Percentiles rank a stretch among this genome's conserved stretches.
Conservation (phyloP, 2,888 invertebrate genomes). For the Eudemis profundana region DNA sequence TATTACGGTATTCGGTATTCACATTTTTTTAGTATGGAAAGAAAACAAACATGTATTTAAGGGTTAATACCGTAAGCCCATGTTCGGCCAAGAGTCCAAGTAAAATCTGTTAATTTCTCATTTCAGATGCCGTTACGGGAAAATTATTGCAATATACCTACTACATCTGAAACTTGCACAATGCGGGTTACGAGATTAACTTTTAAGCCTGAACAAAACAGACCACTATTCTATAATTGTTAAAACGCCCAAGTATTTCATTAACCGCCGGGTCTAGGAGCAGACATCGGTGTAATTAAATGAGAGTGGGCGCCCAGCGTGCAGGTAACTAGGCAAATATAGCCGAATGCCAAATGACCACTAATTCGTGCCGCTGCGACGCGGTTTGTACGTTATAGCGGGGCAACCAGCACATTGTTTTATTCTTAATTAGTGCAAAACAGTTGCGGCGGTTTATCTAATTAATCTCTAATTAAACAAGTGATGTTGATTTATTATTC, state of each 20-base stretch:
- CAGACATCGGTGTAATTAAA: conserved; percentile 16
- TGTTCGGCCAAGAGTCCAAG: too few relatives aligned
- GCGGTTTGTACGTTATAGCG: conserved; percentile 4
- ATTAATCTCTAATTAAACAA: conserved; percentile 56
- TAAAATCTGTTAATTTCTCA: too few relatives aligned
- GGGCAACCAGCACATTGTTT: conserved; percentile 14
- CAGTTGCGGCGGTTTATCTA: conserved; percentile 51
- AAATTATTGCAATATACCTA: too few relatives aligned
- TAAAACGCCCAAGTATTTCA: conserved; percentile 18
- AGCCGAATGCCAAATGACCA: conserved; percentile 30
- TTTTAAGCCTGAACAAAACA: neutral
- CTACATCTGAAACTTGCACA: neutral
- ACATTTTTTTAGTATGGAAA: too few relatives aligned
- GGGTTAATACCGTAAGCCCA: too few relatives aligned
- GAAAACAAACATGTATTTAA: too few relatives aligned
- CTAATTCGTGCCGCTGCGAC: conserved; percentile 8
- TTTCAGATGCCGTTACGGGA: too few relatives aligned
- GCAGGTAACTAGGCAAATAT: conserved; percentile 17
- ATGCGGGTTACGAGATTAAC: neutral
- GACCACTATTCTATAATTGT: neutral
- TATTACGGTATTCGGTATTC: too few relatives aligned
- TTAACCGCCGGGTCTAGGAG: conserved; percentile 2
- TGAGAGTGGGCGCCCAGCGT: conserved; percentile 5
- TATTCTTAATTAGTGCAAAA: conserved; percentile 29
- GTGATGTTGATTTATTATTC: conserved; percentile 53